Conservation (phyloP, 2,797 vertebrate species). For the Cuculus canorus region DNA sequence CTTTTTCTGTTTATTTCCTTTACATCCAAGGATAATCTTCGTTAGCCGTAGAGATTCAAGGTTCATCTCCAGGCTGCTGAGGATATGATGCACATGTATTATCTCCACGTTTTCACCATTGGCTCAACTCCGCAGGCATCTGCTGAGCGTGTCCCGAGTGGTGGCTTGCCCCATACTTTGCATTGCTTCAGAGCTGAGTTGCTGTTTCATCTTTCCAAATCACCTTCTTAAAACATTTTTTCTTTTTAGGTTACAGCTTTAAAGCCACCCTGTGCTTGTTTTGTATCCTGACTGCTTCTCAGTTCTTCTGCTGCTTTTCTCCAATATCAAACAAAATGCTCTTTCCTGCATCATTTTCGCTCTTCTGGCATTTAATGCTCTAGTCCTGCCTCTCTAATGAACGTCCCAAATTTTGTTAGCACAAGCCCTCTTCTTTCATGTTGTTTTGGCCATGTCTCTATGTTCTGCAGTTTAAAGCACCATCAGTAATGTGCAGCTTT, state of each 20-base stretch:
- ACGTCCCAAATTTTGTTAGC: neutral
- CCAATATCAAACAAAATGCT: neutral
- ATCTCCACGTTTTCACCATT: neutral
- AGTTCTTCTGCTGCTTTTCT: neutral
- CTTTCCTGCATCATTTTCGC: neutral
- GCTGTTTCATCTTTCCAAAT: neutral
- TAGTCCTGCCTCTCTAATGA: neutral
- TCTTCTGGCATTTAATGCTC: neutral
- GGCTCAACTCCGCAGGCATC: accelerated
- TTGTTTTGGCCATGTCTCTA: neutral
- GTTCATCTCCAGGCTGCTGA: neutral
- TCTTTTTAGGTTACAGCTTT: neutral
- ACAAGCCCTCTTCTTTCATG: neutral
- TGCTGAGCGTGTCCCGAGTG: neutral
- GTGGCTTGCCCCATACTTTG: neutral
- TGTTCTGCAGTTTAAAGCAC: neutral
- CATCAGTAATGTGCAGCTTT: neutral
- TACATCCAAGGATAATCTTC: neutral
- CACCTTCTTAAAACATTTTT: neutral
- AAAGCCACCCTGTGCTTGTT: neutral
- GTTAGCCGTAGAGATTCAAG: neutral
- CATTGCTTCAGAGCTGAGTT: neutral
- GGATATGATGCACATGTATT: accelerated
- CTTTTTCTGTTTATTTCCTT: neutral
- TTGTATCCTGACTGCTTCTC: neutral